These are phyloP conservation scores for Lethenteron reissneri DNA, from an alignment of 2,113 vertebrate species.

Conservation along the genomic window DNA sequence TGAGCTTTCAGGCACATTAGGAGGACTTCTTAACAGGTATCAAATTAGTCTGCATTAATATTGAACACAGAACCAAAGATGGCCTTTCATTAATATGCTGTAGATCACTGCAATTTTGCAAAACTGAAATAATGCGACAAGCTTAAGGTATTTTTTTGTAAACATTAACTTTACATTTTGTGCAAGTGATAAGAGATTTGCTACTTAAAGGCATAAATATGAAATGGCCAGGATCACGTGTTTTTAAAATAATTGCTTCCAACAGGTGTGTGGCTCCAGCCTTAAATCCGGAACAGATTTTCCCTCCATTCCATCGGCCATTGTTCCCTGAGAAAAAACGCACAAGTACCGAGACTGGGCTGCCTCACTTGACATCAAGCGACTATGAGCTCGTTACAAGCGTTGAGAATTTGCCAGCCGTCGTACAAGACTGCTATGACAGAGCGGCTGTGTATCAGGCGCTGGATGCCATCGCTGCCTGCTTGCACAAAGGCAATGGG, in stretches of 20 bases:
- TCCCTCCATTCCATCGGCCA: constrained; percentile 30
- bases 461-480: constrained; percentile 40
- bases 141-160: no score
- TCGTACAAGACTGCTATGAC: constrained; percentile 34
- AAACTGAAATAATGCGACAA: not conserved
- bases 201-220: no score
- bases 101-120: constrained; percentile 3
- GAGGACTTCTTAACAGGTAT: constrained; percentile 63
- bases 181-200: no score
- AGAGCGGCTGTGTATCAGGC: constrained; percentile 54
- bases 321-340: constrained; percentile 28
- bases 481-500: constrained; percentile 49
- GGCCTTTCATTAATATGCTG: not conserved
- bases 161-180: no score
- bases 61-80: not conserved
- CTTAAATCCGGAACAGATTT: constrained; percentile 53
- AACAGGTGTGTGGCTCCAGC: constrained; percentile 52
- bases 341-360: not conserved
- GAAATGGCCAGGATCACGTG: no score
- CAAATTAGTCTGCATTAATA: not conserved
- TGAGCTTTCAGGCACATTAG: constrained; percentile 58
- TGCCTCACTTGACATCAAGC: constrained; percentile 12
- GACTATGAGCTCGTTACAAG: constrained; percentile 42
- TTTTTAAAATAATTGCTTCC: not conserved
- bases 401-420: constrained; percentile 26